Evolutionary conservation across 2,113 vertebrate genomes (phyloP), one percentile per base, ranked within the genome.

Genomic region (Scolopax mira): DNA sequence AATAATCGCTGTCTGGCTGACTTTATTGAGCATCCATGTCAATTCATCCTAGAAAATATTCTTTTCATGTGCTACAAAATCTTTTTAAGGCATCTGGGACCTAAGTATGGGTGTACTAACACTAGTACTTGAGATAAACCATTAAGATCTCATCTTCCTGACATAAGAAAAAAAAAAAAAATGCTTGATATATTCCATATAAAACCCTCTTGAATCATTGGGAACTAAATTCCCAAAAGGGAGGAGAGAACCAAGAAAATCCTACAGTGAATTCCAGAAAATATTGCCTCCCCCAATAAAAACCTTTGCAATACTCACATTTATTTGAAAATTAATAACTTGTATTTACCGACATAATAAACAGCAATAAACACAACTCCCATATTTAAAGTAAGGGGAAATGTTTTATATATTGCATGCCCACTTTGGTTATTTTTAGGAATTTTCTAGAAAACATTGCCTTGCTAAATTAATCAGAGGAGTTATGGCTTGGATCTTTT

Each of bases 111-210:
- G 30, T 88, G 37, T 62, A 62, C 22, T 67, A 89, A 13, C 41
- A 69, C 28, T 23, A 49, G 28, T 70, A 42, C 31, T 93, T 73
- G 58, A 85, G 60, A 77, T 75, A 90, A 85, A 82, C 25, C 10
- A 58, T 58, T 85, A 66, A 85, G 58, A 91, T n/a, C 79, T 86
- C 64, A 58, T 77, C 67, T n/a, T 90, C 5, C 82, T 83, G 79
- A 73, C 49, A 62, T 27, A 13, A 88, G 46, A 84, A 90, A 91
- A 66, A 90, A 89, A 84, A 90, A 91, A 66, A 90, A 89, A 70
- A 17, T 0, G 0, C 41, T 88, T 85, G 37, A 79, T 88, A 54
- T 1, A 5, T 25, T 88, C 58, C 41, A 16, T 61, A 65, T 77
- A 66, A 66, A 88, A 73, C 8, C 51, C 44, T 74, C 62, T 73